Evolutionary conservation across 1,140 invertebrate genomes (phyloP).

Genomic region (Callitettix versicolor): DNA sequence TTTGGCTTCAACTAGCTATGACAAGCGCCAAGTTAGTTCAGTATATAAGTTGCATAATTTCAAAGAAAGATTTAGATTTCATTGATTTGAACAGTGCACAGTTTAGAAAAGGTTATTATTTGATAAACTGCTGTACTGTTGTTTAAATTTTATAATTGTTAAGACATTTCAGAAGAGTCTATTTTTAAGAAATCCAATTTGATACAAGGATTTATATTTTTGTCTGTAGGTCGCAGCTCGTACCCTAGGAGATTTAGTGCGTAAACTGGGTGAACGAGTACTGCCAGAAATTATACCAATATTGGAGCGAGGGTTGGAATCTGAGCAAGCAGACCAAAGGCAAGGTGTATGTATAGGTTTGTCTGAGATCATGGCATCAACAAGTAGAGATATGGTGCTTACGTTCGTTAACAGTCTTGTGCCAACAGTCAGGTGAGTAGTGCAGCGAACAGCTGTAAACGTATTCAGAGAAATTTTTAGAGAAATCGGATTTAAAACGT

Average conservation of each 20-base stretch:
- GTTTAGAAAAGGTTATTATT: no score
- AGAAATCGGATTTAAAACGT: no score
- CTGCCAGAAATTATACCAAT: constrained; percentile 97
- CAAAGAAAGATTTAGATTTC: background rate
- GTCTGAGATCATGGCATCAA: constrained; percentile 95
- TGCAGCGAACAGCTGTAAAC: no score
- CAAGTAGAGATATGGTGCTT: constrained; percentile 87
- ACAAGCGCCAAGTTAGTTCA: constrained; percentile 70
- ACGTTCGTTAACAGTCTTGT: constrained; percentile 91
- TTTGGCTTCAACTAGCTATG: constrained; percentile 88
- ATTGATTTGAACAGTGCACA: background rate
- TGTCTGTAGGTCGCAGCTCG: constrained; percentile 81
- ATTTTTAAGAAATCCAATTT: no score
- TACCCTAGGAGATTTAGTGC: constrained; percentile 92
- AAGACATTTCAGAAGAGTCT: no score
- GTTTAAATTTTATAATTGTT: no score
- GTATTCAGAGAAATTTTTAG: no score
- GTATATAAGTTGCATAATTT: no score
- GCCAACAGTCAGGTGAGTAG: constrained; percentile 68
- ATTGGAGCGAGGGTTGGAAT: constrained; percentile 84
- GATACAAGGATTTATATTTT: no score
- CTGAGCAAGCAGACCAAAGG: constrained; percentile 80
- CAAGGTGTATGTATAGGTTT: constrained; percentile 97
- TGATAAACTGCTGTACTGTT: no score
- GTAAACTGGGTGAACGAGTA: constrained; percentile 95